Conservation (phyloP, 2,797 vertebrate genomes). For the Cyprinodon diabolis region DNA sequence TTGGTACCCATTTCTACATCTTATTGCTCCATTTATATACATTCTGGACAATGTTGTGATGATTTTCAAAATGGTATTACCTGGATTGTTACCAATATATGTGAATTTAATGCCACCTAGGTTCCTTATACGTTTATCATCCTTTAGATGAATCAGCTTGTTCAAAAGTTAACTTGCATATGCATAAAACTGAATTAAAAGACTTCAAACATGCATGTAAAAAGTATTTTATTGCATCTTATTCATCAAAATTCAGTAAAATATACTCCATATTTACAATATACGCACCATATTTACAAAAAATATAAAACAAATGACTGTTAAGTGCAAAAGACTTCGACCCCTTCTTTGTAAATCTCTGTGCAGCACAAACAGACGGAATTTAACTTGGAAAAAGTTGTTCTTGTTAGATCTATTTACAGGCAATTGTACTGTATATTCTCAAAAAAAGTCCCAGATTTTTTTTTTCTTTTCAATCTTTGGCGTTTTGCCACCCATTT, state of each 20-base stretch:
- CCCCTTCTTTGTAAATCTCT: neutral
- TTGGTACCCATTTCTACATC: too few species aligned
- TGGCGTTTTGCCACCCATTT: conserved; percentile 1
- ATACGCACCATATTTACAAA: too few species aligned
- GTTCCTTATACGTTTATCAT: neutral
- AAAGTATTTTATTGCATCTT: neutral
- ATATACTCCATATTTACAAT: neutral
- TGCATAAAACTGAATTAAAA: conserved; percentile 6
- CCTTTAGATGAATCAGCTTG: neutral
- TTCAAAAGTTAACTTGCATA: neutral
- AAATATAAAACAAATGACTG: neutral
- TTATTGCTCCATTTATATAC: too few species aligned
- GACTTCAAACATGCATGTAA: neutral
- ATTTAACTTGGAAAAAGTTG: neutral
- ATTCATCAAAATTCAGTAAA: neutral
- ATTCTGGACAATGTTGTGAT: neutral
- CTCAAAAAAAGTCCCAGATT: neutral
- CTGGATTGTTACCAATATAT: neutral
- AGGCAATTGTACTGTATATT: neutral
- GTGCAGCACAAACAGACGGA: neutral
- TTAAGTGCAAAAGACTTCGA: neutral
- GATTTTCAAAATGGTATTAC: neutral
- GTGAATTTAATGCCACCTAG: neutral
- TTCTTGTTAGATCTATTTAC: neutral
- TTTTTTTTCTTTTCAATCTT: neutral